These are phyloP conservation scores for Sinocyclocheilus anophthalmus DNA, from an alignment of 2,113 vertebrate species.

Conservation along the genomic window DNA sequence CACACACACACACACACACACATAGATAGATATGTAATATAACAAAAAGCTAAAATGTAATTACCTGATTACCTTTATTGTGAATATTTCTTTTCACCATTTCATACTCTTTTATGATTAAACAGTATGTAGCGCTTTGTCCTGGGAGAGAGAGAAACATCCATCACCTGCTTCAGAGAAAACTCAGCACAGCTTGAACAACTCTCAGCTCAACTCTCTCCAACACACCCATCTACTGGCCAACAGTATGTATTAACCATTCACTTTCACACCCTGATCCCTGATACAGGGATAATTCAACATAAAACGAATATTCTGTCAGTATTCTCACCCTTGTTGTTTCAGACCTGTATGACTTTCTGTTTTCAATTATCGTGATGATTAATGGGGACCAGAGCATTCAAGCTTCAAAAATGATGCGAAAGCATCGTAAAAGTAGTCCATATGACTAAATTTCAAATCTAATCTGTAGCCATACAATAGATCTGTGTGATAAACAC, in stretches of 20 bases:
- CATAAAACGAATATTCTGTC: neutral
- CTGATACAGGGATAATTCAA: neutral
- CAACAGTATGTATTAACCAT: constrained; percentile 74
- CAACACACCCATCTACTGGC: constrained; percentile 82
- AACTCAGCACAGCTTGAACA: constrained; percentile 74
- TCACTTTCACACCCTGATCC: neutral
- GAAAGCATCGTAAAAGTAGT: neutral
- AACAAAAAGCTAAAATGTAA: too few species aligned
- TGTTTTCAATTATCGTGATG: neutral
- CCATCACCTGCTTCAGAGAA: constrained; percentile 76
- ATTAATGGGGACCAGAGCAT: too few species aligned
- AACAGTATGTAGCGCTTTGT: constrained; percentile 79
- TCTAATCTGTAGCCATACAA: neutral
- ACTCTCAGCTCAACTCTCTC: constrained; percentile 74
- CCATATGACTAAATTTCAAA: neutral
- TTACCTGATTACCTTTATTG: too few species aligned
- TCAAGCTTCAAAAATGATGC: too few species aligned
- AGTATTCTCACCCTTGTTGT: neutral
- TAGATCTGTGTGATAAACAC: neutral
- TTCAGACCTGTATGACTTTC: neutral
- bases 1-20: too few species aligned
- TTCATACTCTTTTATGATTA: constrained; percentile 41
- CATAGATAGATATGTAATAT: too few species aligned
- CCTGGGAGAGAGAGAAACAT: constrained; percentile 83
- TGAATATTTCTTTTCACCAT: neutral